Base-by-base conservation (phyloP, 2,113 vertebrate species). In the Myotis davidii region DNA sequence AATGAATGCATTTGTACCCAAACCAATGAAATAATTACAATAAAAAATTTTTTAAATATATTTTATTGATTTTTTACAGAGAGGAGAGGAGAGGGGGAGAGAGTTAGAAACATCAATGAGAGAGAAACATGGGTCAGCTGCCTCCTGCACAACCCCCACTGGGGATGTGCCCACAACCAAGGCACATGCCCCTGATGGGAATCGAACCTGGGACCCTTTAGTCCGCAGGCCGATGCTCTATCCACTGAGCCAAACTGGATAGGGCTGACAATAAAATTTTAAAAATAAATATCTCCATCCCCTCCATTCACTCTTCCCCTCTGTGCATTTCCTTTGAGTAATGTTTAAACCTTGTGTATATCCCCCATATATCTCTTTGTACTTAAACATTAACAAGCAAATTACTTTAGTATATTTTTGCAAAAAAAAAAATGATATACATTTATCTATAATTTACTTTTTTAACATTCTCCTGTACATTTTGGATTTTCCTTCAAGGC, bases 271-370 rank as follows among this genome's bases (percentile, higher is more conserved):
- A 56, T 78, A 37, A 56, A 74, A 7, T 78, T 79, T 78, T 7
- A 7, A 61, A 70, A 70, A 34, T 18, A 17, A 85, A 1, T 34
- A 39, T 72, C 10, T 85, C 42, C 39, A 52, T 1, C 13, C 4
- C 25, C 6, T 64, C 20, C 21, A 25, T 90, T 83, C 32, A 34
- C 54, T 84, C 39, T 73, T 11, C 7, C 16, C 13, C 25, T 70
- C 37, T 92, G 11, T 84, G 18, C 6, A 56, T 87, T 96, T 87
- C 21, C 25, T 93, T 95, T 92, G 59, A 83, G 39, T 85, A 82
- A 70, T 59, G 20, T 84, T 81, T 83, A 39, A 42, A 91, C 52
- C 17, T 88, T 64, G 1, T 73, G 12, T 79, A 34, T 59, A 37
- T 73, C n/a, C 17, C 23, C 50, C 14, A 39, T 29, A 5, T 88